Evolutionary conservation across 2,113 vertebrate genomes (phyloP), one percentile per base, ranked within the genome.

Genomic region (Amphiprion percula): DNA sequence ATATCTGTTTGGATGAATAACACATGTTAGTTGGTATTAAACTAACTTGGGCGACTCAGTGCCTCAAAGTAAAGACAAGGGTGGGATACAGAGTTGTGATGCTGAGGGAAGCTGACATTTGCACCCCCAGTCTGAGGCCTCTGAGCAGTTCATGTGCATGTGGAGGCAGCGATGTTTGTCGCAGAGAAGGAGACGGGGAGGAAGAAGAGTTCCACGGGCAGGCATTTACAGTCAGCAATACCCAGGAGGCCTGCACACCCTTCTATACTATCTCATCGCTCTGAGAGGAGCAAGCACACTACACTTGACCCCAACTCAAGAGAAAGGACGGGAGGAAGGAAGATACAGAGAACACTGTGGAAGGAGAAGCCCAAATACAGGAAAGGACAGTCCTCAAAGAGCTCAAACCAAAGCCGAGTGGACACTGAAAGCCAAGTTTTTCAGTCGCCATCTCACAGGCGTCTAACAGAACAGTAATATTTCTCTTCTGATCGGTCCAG

Each of bases 91-190:
- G 62, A 67, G 74, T 8, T 16, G 79, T 88, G 84, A 94, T 76
- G 74, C 6, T 90, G 41, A 93, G 66, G 74, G 76, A 54, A 64
- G 70, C 59, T 77, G 89, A 87, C 91, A 80, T 85, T 90, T 85
- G 73, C 83, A 89, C 88, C 86, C 78, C 80, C 15, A 64, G 79
- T 65, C 65, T 23, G 63, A 66, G 76, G 88, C 87, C 84, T 87
- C 15, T 2, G 56, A 87, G 79, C 79, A 60, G 76, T 74, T 72
- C 62, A 60, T 53, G 75, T 74, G 88, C 87, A 82, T 83, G 85
- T 82, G 82, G 71, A 75, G 74, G n/a, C 28, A 81, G 77, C 77
- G 44, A 87, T 82, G 66, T 85, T 76, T 75, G 76, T 74, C 21
- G 24, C 70, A 53, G 50, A 78, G 73, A 69, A 70, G 58, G 62